A percentile compares a stretch with the other conserved stretches of the same genome.
phyloP scores from a whole-genome alignment of 2,797 vertebrate species.

The Danio choprae region DNA sequence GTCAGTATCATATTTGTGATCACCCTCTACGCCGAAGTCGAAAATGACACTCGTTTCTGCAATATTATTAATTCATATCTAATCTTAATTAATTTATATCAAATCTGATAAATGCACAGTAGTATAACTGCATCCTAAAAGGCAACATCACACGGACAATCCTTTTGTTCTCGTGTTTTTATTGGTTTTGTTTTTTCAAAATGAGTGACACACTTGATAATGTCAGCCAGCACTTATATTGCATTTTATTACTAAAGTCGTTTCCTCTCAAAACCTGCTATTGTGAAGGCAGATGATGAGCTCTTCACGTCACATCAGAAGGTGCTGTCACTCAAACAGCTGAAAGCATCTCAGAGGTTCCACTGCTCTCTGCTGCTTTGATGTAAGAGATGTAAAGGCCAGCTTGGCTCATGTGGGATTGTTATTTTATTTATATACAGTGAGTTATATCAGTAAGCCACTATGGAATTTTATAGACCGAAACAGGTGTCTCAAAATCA shows the following conservation, averaged over 20 bases:
- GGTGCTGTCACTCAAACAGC: constrained; percentile 12
- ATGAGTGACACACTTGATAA: too few species aligned
- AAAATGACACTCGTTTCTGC: too few species aligned
- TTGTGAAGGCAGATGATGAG: background rate
- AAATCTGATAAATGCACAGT: too few species aligned
- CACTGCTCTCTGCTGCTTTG: constrained; percentile 17
- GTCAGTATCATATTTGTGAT: too few species aligned
- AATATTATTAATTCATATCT: too few species aligned
- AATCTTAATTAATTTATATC: too few species aligned
- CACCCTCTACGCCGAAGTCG: too few species aligned
- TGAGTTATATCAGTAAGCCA: background rate
- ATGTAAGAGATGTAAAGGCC: constrained; percentile 21
- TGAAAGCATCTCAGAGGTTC: constrained; percentile 19
- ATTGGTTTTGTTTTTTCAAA: too few species aligned
- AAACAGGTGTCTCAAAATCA: background rate
- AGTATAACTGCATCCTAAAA: too few species aligned
- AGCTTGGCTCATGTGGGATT: background rate
- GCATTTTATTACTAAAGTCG: background rate
- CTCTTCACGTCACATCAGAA: constrained; percentile 19
- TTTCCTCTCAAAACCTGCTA: background rate
- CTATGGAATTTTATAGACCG: background rate
- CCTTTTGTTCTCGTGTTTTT: too few species aligned
- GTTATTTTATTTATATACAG: constrained; percentile 6
- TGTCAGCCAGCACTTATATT: too few species aligned
- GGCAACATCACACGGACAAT: too few species aligned